phyloP scores from a whole-genome alignment of 64 coral and sea anemone species.

The Montipora cactus region DNA sequence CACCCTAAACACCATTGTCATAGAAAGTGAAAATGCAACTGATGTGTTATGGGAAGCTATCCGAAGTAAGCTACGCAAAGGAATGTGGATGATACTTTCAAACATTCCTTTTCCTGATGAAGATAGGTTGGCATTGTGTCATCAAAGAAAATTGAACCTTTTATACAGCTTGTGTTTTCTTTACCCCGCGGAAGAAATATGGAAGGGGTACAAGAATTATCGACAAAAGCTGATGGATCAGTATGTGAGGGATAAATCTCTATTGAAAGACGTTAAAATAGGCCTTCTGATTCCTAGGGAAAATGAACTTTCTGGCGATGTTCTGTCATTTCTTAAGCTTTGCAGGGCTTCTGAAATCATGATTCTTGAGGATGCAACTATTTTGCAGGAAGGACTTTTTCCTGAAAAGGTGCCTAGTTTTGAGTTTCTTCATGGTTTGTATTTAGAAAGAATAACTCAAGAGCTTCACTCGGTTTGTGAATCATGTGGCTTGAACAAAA shows the following conservation, averaged over 20 bases:
- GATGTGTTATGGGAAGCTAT: slow-evolving; percentile 77
- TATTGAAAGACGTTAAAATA: slow-evolving; percentile 60
- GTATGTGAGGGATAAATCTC: slow-evolving; percentile 34
- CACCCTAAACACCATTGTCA: slow-evolving; percentile 28
- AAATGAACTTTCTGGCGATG: slow-evolving; percentile 62
- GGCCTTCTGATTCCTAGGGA: slow-evolving; percentile 35
- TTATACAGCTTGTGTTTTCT: slow-evolving; percentile 78
- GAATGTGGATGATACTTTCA: slow-evolving; percentile 62
- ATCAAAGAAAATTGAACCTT: slow-evolving; percentile 61
- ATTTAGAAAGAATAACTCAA: slow-evolving; percentile 72
- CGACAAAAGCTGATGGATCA: slow-evolving; percentile 70
- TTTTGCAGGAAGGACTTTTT: slow-evolving; percentile 69
- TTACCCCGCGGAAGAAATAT: slow-evolving; percentile 69
- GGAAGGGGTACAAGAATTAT: slow-evolving; percentile 78
- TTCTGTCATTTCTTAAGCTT: slow-evolving; percentile 78
- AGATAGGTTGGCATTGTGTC: slow-evolving; percentile 7
- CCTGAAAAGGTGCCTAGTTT: slow-evolving; percentile 62
- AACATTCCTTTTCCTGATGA: slow-evolving; percentile 62
- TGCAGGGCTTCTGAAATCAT: slow-evolving; percentile 82
- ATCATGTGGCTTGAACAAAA: slow-evolving; percentile 25
- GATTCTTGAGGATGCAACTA: slow-evolving; percentile 79
- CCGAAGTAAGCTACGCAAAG: slow-evolving; percentile 64
- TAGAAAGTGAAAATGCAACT: slow-evolving; percentile 69
- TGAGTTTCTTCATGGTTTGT: slow-evolving; percentile 71
- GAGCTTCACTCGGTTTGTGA: slow-evolving; percentile 73